Evolutionary conservation across 2,797 vertebrate genomes (phyloP), one percentile per base, ranked within the genome.

Genomic region (Lophotriccus pileatus): DNA sequence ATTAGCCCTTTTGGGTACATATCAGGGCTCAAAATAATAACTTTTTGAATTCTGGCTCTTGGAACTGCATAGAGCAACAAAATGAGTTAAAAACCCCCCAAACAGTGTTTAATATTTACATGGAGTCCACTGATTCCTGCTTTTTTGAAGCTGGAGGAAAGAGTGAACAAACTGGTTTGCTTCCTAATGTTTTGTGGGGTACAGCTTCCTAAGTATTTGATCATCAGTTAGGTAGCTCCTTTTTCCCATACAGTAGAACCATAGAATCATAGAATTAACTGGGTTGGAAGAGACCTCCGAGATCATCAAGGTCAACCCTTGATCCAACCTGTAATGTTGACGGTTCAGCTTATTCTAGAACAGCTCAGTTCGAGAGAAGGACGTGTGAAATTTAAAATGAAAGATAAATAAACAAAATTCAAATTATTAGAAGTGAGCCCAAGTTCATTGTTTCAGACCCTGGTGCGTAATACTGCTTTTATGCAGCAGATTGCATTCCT

Each of bases 41-140:
- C 60, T 94, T 97, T 98, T 95, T 95, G 70, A 95, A 89, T 97
- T 97, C 95, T 97, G 94, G 87, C 83, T 97, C 95, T 96, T 96
- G 92, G 89, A 97, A 96, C 94, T 93, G 83, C 78, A 60, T 36
- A 78, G 92, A 95, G 72, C 87, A 82, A 62, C 59, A 87, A 83
- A 70, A 70, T 2, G 6, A 78, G 36, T 75, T 11, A 15, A 58
- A 77, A 36, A 56, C 7, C 18, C 23, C 39, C 60, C 46, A 30
- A 10, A 52, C 34, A 53, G 5, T 76, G 82, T 92, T 96, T 83
- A 25, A 92, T 77, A 59, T 43, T 5, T 24, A 5, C 3, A 37
- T 32, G 20, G 64, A 70, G n/a, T 79, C 43, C 76, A 84, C 69
- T 91, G 47, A 46, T 86, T 90, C 89, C 75, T 89, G 32, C 68